These are phyloP conservation scores for Lymantria dispar DNA, from an alignment of 2,888 invertebrate genomes.

Conservation along the genomic window DNA sequence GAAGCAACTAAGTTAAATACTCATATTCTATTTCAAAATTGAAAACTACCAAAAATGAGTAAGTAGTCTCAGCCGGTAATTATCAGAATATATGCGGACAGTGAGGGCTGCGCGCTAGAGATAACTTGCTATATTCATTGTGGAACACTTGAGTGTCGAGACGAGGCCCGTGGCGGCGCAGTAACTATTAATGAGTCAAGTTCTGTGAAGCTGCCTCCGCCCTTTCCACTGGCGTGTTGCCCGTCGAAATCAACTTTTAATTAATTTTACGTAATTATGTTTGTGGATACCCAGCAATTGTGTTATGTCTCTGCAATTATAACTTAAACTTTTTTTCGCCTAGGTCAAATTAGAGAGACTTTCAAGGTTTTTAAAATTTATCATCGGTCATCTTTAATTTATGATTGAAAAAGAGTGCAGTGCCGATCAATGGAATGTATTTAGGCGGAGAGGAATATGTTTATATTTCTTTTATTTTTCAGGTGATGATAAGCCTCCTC, in stretches of 20 bases:
- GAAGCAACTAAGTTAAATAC: too few species aligned
- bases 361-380: too few species aligned
- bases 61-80: conserved; percentile 31
- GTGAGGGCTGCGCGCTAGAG: conserved; percentile 41
- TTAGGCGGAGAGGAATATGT: too few species aligned
- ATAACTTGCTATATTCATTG: conserved; percentile 49
- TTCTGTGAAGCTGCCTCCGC: conserved; percentile 51
- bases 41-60: neutral
- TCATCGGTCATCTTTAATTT: too few species aligned
- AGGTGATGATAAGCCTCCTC: too few species aligned
- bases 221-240: conserved; percentile 60
- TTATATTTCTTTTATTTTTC: too few species aligned
- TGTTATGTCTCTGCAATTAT: conserved; percentile 44
- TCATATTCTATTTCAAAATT: too few species aligned
- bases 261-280: conserved; percentile 79
- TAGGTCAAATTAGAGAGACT: too few species aligned
- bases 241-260: conserved; percentile 75
- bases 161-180: conserved; percentile 23
- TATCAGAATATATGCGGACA: conserved; percentile 45
- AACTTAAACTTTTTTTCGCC: neutral
- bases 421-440: too few species aligned
- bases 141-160: conserved; percentile 36
- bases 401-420: too few species aligned
- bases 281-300: conserved; percentile 66
- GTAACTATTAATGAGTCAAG: conserved; percentile 72